These are phyloP conservation scores for Heliothis virescens DNA, from an alignment of 1,140 invertebrate genomes.

Conservation along the genomic window DNA sequence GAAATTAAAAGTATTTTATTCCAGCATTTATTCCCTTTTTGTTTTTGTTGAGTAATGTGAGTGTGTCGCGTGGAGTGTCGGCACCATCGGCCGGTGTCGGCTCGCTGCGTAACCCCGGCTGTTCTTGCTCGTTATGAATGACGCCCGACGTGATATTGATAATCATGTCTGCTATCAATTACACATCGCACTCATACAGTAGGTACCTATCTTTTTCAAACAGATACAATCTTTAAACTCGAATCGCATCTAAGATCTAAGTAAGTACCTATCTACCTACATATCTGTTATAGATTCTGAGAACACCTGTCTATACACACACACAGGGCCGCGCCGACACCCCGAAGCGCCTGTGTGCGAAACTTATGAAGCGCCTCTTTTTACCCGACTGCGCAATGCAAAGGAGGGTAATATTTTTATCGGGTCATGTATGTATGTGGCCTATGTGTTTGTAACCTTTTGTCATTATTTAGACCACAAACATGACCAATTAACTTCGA, in stretches of 20 bases:
- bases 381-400: no score
- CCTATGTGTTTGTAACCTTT: no score
- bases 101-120: background rate
- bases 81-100: constrained; percentile 45
- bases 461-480: no score
- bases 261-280: background rate
- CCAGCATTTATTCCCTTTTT: constrained; percentile 84
- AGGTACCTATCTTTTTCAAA: background rate
- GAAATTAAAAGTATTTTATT: constrained; percentile 86
- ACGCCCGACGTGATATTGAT: constrained; percentile 60
- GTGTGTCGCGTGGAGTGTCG: constrained; percentile 62
- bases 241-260: background rate
- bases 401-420: no score
- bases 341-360: no score
- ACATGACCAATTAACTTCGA: no score
- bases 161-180: constrained; percentile 56
- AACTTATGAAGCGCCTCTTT: no score
- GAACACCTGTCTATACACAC: background rate
- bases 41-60: constrained; percentile 79
- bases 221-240: background rate
- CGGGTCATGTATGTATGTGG: no score
- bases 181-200: background rate
- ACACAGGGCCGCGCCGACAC: no score
- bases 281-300: no score
- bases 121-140: constrained; percentile 52